Evolutionary conservation across 2,888 invertebrate genomes (phyloP).

Genomic region (Xestia rhomboidea): DNA sequence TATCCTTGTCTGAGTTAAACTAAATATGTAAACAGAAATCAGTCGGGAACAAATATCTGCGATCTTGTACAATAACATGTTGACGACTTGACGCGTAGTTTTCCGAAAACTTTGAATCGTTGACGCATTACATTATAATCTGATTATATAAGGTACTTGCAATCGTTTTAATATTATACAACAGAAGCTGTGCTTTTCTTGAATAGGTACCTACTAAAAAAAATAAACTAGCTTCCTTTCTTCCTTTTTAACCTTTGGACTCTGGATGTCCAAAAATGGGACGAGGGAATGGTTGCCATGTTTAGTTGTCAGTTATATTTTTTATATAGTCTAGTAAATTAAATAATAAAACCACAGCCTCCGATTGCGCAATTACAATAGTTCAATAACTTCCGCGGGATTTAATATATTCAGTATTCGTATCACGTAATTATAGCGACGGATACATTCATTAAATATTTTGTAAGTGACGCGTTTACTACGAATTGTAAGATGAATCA

Average conservation of each 20-base stretch:
- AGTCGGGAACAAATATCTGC: conserved; percentile 6
- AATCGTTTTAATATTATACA: no score
- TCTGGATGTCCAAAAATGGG: background rate
- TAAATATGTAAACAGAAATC: background rate
- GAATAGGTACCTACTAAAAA: no score
- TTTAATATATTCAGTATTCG: conserved; percentile 60
- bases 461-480: conserved; percentile 53
- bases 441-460: conserved; percentile 54
- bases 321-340: background rate
- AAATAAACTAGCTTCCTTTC: no score
- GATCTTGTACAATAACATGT: conserved; percentile 16
- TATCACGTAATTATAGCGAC: conserved; percentile 48
- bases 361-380: conserved; percentile 58
- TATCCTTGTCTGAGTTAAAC: background rate
- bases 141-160: background rate
- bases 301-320: background rate
- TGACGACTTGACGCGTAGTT: conserved; percentile 25
- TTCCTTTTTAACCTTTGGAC: no score
- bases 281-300: background rate
- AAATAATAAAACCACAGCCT: conserved; percentile 36
- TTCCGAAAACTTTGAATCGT: background rate
- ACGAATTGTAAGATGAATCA: conserved; percentile 56
- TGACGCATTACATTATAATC: background rate
- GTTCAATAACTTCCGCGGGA: conserved; percentile 63
- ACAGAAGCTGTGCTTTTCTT: no score